Base-by-base conservation (phyloP, 2,888 invertebrate species). In the Acleris literana region DNA sequence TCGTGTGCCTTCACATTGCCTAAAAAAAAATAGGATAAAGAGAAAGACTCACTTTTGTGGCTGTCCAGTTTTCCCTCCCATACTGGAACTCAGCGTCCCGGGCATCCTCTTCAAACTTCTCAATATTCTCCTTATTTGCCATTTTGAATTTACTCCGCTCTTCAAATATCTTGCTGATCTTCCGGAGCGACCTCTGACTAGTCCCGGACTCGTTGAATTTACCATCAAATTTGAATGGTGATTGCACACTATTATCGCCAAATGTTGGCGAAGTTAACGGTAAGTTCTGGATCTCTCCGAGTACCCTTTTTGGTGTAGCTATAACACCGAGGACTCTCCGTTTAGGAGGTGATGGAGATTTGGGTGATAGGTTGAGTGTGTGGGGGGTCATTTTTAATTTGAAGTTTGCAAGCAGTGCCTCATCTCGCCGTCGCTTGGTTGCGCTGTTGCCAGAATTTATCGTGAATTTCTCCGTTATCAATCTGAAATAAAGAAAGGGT, bases 401-500 rank as follows among this genome's bases (percentile, higher is more conserved):
- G 78, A 78, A 92, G 74, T 88, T 90, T 62, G 74, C 74, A 11
- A 84, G 72, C 25, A 80, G 13, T 0, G 93, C 85, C 4, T 90
- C 88, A 11, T 88, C 87, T 48, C 88, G 87, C 70, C 92, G 90
- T 4, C 89, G 74, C 72, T 92, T 89, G 0, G 87, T 86, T 29
- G 85, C 88, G 70, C 85, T 90, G 78, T 84, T 91, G 16, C 90
- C 93, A 0, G 93, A 93, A 80, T 93, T 93, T 25, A 93, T 90
- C 68, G 83, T 89, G 85, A 94, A 93, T 75, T 83, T 93, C 55
- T 93, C 93, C 0, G 93, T 92, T 70, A 93, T 93, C 69, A 93
- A 80, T 72, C 94, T 94, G 91, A 1, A 89, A 82, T 70, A 72
- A 79, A 7, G 75, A 52, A 68, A 20, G 59, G 46, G n/a, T 3